phyloP scores from a whole-genome alignment of 2,797 vertebrate species.

The Takifugu rubripes region DNA sequence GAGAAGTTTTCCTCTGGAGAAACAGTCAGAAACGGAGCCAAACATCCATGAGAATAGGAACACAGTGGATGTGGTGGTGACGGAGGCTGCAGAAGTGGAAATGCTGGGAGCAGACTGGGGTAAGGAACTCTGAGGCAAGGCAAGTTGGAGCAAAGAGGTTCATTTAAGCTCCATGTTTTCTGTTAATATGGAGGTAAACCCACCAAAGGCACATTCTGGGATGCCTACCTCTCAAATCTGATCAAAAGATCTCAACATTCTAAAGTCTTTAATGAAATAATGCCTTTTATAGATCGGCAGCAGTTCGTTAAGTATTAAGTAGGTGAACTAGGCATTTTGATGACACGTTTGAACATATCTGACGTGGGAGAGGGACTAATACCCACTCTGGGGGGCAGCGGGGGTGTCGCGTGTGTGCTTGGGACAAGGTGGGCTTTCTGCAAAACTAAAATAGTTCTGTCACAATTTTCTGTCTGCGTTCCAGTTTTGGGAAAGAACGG shows the following conservation, averaged over 20 bases:
- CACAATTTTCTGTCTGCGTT: slow-evolving; percentile 60
- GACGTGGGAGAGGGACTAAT: too few species aligned
- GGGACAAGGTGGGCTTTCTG: slow-evolving; percentile 56
- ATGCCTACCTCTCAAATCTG: too few species aligned
- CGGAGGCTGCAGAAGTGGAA: slow-evolving; percentile 38
- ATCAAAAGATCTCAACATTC: too few species aligned
- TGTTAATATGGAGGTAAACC: too few species aligned
- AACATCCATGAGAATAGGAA: slow-evolving; percentile 35
- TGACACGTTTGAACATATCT: not conserved
- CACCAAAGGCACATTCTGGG: too few species aligned
- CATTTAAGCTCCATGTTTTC: too few species aligned
- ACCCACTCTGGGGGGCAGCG: slow-evolving; percentile 7
- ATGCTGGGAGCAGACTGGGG: slow-evolving; percentile 53
- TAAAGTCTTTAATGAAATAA: too few species aligned
- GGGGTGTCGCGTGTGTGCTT: slow-evolving; percentile 30
- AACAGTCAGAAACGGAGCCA: slow-evolving; percentile 40
- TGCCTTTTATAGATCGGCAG: not conserved
- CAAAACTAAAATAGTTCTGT: slow-evolving; percentile 63
- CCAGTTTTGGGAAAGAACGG: slow-evolving; percentile 48
- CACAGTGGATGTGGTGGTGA: slow-evolving; percentile 18
- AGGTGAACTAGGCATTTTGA: not conserved
- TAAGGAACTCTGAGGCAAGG: slow-evolving; percentile 41
- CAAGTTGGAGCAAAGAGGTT: slow-evolving; percentile 6
- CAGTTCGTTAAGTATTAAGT: not conserved
- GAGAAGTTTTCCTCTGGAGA: slow-evolving; percentile 54